These are phyloP conservation scores for Diphyllodes magnificus DNA, from an alignment of 2,113 vertebrate species.

Conservation along the genomic window DNA sequence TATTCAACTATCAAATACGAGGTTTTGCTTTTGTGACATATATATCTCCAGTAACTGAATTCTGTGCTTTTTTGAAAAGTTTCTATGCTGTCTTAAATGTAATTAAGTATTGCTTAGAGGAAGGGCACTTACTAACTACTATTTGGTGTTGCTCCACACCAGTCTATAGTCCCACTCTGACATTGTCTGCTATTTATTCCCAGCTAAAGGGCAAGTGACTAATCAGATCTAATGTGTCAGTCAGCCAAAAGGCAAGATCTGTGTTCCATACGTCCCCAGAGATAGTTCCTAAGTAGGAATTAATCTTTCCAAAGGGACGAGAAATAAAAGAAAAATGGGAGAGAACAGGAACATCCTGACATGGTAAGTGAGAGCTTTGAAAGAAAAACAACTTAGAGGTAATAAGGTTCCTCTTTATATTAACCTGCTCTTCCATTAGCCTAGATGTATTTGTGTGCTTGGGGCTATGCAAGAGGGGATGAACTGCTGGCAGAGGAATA, in stretches of 20 bases:
- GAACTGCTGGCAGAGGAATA: background rate
- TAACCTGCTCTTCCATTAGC: constrained; percentile 8
- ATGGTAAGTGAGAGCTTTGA: background rate
- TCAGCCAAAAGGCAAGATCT: background rate
- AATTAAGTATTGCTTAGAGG: background rate
- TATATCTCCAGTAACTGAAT: background rate
- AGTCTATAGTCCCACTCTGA: background rate
- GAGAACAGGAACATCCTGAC: background rate
- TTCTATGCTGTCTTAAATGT: background rate
- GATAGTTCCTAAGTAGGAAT: background rate
- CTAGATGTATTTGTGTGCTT: background rate
- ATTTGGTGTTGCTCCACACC: background rate
- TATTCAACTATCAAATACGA: background rate
- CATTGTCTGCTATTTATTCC: background rate
- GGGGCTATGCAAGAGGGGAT: background rate
- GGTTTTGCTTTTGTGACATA: background rate
- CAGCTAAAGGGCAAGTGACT: background rate
- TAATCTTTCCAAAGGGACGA: background rate
- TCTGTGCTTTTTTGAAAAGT: background rate
- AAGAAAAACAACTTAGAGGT: background rate
- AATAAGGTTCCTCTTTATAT: constrained; percentile 7
- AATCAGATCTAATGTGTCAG: background rate
- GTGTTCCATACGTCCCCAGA: background rate
- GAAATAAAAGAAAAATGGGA: background rate
- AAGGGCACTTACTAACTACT: background rate